Percentiles rank a stretch among this genome's conserved stretches.
These are phyloP conservation scores for Esox niger DNA, from an alignment of 2,113 vertebrate genomes.

Conservation along the genomic window DNA sequence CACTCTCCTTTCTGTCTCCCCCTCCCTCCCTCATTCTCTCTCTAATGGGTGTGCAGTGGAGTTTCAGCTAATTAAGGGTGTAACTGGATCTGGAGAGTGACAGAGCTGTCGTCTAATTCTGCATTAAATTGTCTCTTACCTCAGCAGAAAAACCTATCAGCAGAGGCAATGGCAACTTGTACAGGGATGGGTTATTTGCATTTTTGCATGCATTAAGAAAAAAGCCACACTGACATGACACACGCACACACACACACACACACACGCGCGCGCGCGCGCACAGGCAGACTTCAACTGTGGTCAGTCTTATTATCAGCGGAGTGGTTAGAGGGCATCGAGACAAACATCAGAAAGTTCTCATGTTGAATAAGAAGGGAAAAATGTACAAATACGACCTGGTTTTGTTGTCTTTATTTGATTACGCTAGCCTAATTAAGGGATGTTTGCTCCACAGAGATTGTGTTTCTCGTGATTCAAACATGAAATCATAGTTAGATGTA, in stretches of 20 bases:
- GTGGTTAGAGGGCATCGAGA: conserved; percentile 53
- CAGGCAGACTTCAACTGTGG: conserved; percentile 37
- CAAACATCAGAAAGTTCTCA: conserved; percentile 60
- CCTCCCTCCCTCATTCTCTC: conserved; percentile 54
- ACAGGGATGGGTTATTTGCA: conserved; percentile 65
- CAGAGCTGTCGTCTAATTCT: conserved; percentile 79
- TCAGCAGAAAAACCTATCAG: conserved; percentile 87
- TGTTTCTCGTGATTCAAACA: neutral
- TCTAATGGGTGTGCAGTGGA: conserved; percentile 81
- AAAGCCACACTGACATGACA: conserved; percentile 34
- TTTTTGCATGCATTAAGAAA: conserved; percentile 62
- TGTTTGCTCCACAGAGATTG: conserved; percentile 3
- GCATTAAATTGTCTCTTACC: conserved; percentile 86
- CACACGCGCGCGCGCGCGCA: too few species aligned
- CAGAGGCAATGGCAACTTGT: conserved; percentile 83
- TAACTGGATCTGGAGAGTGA: conserved; percentile 82
- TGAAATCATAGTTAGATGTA: neutral
- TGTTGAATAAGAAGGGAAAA: too few species aligned
- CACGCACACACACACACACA: too few species aligned
- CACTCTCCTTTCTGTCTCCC: conserved; percentile 27
- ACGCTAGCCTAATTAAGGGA: too few species aligned
- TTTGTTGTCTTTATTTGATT: too few species aligned
- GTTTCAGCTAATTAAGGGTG: conserved; percentile 88
- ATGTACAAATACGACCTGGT: too few species aligned
- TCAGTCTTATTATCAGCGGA: conserved; percentile 40